Conservation (phyloP, 2,113 vertebrate genomes). For the Pachycephala philippinensis region DNA sequence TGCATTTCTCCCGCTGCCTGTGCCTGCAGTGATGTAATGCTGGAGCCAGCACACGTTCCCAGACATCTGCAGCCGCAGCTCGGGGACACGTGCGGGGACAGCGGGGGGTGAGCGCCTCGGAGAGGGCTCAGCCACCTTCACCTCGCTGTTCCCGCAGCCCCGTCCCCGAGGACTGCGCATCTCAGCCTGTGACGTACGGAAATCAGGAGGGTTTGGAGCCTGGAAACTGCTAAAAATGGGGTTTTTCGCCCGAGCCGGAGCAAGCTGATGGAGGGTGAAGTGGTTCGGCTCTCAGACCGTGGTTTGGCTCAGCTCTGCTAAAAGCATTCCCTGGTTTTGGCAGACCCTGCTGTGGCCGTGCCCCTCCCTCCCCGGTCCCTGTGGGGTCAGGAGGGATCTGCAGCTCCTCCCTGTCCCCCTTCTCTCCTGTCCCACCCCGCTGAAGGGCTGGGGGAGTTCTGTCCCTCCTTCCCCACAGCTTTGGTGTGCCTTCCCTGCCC, state of each 20-base stretch:
- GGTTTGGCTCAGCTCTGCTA: background rate
- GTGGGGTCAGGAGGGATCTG: background rate
- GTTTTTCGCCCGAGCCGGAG: background rate
- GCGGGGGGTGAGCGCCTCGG: background rate
- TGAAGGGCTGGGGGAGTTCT: background rate
- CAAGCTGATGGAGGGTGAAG: background rate
- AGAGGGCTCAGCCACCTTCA: background rate
- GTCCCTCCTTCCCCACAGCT: background rate
- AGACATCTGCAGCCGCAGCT: background rate
- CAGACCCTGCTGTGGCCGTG: rapidly evolving
- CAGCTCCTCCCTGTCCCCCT: background rate
- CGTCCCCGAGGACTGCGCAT: background rate
- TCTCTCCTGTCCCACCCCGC: background rate
- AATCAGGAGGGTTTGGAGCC: background rate
- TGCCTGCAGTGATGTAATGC: background rate
- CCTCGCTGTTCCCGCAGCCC: background rate
- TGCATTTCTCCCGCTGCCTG: background rate
- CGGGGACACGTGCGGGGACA: background rate
- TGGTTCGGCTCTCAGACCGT: rapidly evolving
- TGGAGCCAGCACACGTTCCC: background rate
- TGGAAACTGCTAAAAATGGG: background rate
- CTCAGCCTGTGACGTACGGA: background rate
- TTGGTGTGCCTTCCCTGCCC: background rate
- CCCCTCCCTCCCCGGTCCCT: background rate
- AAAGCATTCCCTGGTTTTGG: rapidly evolving